These are phyloP conservation scores for Pterois miles DNA, from an alignment of 2,797 vertebrate species.

Conservation along the genomic window DNA sequence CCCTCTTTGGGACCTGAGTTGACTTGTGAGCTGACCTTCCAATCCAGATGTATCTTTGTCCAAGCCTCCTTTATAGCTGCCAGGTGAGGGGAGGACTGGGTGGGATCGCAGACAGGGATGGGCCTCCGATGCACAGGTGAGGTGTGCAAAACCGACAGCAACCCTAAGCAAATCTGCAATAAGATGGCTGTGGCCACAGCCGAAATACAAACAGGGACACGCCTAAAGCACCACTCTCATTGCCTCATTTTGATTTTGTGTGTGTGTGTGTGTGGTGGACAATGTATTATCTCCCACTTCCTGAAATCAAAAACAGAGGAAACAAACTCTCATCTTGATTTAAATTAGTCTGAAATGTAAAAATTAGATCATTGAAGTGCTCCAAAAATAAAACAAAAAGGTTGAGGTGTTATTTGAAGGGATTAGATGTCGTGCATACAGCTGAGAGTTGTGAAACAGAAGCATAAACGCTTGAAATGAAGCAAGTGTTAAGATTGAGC, in stretches of 20 bases:
- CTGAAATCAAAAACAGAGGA: neutral
- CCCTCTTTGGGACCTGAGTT: constrained; percentile 9
- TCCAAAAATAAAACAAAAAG: neutral
- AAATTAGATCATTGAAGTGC: neutral
- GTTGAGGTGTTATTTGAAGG: neutral
- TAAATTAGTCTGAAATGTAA: neutral
- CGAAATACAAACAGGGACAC: constrained; percentile 65
- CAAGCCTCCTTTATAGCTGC: constrained; percentile 46
- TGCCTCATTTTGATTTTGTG: neutral
- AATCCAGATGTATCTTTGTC: constrained; percentile 13
- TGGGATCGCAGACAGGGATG: constrained; percentile 53
- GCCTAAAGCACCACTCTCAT: constrained; percentile 26
- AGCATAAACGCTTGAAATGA: neutral
- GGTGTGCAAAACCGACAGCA: constrained; percentile 32
- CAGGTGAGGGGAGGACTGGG: constrained; percentile 1
- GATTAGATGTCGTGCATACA: neutral
- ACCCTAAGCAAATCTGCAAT: constrained; percentile 48
- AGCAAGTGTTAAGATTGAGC: constrained; percentile 11
- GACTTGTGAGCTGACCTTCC: neutral
- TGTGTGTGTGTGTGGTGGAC: neutral
- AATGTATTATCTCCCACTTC: neutral
- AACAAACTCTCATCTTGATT: neutral
- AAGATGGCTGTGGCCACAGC: constrained; percentile 41
- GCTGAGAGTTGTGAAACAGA: constrained; percentile 30
- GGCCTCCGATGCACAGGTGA: constrained; percentile 53